Evolutionary conservation across 2,113 vertebrate species (phyloP), one percentile per base, ranked within the genome.

Genomic region (Eira barbara): DNA sequence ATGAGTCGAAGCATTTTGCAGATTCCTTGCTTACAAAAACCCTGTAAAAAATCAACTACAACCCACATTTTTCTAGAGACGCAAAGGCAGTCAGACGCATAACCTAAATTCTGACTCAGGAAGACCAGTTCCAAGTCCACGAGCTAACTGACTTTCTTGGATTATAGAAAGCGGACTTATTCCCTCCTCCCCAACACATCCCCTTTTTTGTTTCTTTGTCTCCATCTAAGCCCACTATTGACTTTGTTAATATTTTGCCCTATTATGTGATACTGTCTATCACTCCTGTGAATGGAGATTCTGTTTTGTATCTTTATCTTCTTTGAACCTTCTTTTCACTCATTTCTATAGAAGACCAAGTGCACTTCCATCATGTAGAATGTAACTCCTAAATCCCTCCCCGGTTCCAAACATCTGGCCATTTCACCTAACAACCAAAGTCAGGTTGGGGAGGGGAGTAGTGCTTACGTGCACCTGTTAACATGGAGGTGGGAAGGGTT

Each of bases 321-420:
- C 80, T 73, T 95, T 78, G 76, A 86, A 36, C n/a, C 20, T 90
- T 61, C 57, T 27, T 21, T 91, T 10, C 9, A 11, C 12, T 65
- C 42, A 17, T 21, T n/a, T 82, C 76, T 91, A 15, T 4, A 31
- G 79, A 96, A 92, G 42, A 29, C 49, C 71, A 65, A 27, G 29
- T 84, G 76, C 11, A 45, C 89, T 63, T 89, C 71, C 12, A 18
- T 34, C 10, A 45, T 39, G 14, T 39, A 14, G 21, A 88, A 5
- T 73, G 3, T 23, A 57, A 93, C 71, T 95, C 47, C 42, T 52
- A 39, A 23, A 31, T 11, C 17, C 18, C 76, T 67, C 69, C 18
- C 65, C 52, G 23, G 42, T 36, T 94, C 49, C 49, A 49, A 94
- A 82, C 91, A 71, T 69, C 63, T 61, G 94, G 71, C 7, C 18